These are phyloP conservation scores for Heliconius cydno DNA, from an alignment of 2,888 invertebrate genomes.

Conservation along the genomic window DNA sequence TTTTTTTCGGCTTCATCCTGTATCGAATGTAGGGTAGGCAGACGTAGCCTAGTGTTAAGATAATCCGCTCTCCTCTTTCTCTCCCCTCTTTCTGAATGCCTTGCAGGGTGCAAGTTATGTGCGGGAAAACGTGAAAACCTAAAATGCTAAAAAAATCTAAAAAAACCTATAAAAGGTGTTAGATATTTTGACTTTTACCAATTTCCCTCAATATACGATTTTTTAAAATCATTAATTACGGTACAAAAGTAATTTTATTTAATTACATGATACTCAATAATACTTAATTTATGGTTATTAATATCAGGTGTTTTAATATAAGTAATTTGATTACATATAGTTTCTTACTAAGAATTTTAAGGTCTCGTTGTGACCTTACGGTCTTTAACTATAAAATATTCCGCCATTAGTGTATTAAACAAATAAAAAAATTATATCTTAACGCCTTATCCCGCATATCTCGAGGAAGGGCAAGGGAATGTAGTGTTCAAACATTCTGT, in stretches of 20 bases:
- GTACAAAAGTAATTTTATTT: neutral
- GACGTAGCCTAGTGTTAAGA: too few species aligned
- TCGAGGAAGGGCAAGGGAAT: neutral
- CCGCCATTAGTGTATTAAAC: neutral
- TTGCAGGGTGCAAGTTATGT: too few species aligned
- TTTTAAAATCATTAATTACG: too few species aligned
- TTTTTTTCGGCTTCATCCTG: too few species aligned
- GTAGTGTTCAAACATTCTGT: neutral
- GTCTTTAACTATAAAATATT: neutral
- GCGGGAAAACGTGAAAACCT: too few species aligned
- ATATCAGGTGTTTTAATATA: neutral
- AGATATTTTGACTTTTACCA: too few species aligned
- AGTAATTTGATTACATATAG: neutral
- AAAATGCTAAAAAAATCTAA: too few species aligned
- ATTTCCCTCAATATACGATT: too few species aligned
- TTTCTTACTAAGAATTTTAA: neutral
- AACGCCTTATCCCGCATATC: neutral
- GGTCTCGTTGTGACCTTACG: neutral
- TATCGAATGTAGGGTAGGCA: too few species aligned
- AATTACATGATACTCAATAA: neutral
- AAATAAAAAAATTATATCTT: neutral
- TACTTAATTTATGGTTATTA: neutral
- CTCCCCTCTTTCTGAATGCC: too few species aligned
- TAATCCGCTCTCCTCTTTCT: too few species aligned
- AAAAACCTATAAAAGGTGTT: too few species aligned